These are phyloP conservation scores for Hirtodrosophila cameraria DNA, from an alignment of 2,888 invertebrate species.

Conservation along the genomic window DNA sequence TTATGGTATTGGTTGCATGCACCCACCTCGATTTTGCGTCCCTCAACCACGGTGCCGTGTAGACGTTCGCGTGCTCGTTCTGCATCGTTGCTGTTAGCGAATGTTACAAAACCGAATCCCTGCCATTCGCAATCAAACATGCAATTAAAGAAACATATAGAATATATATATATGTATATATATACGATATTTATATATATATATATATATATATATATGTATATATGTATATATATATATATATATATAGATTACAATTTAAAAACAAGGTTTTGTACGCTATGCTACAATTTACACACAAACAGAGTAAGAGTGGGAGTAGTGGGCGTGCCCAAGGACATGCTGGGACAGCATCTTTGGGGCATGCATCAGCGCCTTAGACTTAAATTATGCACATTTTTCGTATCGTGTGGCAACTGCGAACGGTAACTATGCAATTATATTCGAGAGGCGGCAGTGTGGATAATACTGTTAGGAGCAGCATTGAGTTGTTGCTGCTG, in stretches of 20 bases:
- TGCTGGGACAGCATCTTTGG: conserved; percentile 53
- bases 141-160: conserved; percentile 80
- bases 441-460: conserved; percentile 35
- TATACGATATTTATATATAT: conserved; percentile 34
- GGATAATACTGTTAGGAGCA: conserved; percentile 38
- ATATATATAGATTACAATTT: conserved; percentile 29
- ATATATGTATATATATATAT: conserved; percentile 21
- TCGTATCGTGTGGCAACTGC: conserved; percentile 33
- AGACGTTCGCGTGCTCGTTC: conserved; percentile 99
- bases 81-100: conserved; percentile 99
- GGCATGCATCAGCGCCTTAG: conserved; percentile 62
- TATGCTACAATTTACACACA: conserved; percentile 44
- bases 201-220: conserved; percentile 33
- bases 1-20: conserved; percentile 90
- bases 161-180: conserved; percentile 61
- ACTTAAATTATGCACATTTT: conserved; percentile 73
- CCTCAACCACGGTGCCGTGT: conserved; percentile 99
- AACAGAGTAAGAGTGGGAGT: neutral
- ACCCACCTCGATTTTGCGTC: conserved; percentile 99
- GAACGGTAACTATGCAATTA: conserved; percentile 76
- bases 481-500: conserved; percentile 3
- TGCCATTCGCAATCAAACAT: conserved; percentile 85
- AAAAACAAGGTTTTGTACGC: conserved; percentile 20
- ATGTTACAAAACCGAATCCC: conserved; percentile 99
- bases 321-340: conserved; percentile 47